Base-by-base conservation (phyloP, 2,888 invertebrate genomes). In the Dysmachus trigonus region DNA sequence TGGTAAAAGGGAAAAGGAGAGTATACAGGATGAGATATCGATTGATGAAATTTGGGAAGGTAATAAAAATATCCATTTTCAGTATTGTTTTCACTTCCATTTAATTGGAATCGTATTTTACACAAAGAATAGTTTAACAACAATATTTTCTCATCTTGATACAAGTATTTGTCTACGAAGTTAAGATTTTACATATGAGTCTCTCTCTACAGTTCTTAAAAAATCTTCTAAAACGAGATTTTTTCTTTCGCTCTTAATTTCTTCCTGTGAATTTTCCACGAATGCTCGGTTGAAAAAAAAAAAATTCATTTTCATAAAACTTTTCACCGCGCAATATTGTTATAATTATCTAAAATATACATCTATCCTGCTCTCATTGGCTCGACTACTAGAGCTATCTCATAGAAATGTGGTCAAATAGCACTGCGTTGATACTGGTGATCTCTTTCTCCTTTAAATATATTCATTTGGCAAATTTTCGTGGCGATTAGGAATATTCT, bases 181-280 rank as follows among this genome's bases (percentile, higher is more conserved):
- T 72, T 83, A 22, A 72, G 35, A 74, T 74, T 85, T 47, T 74
- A 74, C 85, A 51, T 27, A 51, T 72, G 38, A 33, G n/a, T n/a
- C 10, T 51, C 31, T 73, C 41, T 85, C 74, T 74, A 74, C 73
- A 47, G 18, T 85, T 47, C 18, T 86, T 15, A 85, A 85, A 81
- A 51, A 85, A 87, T 87, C 87, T 87, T 85, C 87, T 87, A 87
- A 85, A 87, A 87, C 87, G 87, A 87, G 87, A 87, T 87, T 87
- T 82, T 85, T 62, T 33, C 27, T 31, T 81, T 53, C 51, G 7
- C 27, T 41, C 27, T 51, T n/a, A 81, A 51, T 51, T 79, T 51
- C 2, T 30, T 72, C 53, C 15, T 38, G 72, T 83, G 35, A 72
- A 38, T 72, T 72, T 35, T 72, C 30, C 72, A 41, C 31, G 35